Percentiles rank a stretch among this genome's conserved stretches.
These are phyloP conservation scores for Zygothrica quintamaculata DNA, from an alignment of 2,888 invertebrate genomes.

Conservation along the genomic window DNA sequence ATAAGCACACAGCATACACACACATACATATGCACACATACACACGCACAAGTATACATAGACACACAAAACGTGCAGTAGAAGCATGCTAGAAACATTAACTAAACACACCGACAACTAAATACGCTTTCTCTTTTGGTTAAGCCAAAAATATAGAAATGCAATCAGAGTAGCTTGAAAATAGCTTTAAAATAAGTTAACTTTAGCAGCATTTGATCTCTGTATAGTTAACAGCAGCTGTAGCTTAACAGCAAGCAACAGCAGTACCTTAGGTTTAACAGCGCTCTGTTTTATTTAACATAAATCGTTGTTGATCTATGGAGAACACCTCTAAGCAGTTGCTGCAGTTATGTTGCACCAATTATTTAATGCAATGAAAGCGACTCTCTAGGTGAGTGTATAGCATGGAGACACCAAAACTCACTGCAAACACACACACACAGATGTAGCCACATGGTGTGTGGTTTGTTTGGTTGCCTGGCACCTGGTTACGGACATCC, in stretches of 20 bases:
- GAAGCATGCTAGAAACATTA: conserved; percentile 4
- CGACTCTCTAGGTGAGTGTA: conserved; percentile 8
- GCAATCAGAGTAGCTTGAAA: too few species aligned
- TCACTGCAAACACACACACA: conserved; percentile 43
- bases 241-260: too few species aligned
- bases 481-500: conserved; percentile 54
- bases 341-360: not conserved
- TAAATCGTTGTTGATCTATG: too few species aligned
- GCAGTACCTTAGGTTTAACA: too few species aligned
- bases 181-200: too few species aligned
- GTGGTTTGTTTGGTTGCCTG: conserved; percentile 76
- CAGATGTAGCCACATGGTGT: conserved; percentile 55
- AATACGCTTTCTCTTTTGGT: not conserved
- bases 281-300: too few species aligned
- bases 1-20: conserved; percentile 19
- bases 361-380: conserved; percentile 4
- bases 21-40: conserved; percentile 3
- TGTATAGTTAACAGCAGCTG: too few species aligned
- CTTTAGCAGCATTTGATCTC: too few species aligned
- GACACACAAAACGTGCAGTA: conserved; percentile 8
- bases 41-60: not conserved
- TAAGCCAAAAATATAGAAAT: too few species aligned
- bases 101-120: not conserved
- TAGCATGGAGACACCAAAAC: conserved; percentile 24
- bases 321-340: conserved; percentile 15